Evolutionary conservation across 2,113 vertebrate genomes (phyloP), one percentile per base, ranked within the genome.

Genomic region (Polyodon spathula): DNA sequence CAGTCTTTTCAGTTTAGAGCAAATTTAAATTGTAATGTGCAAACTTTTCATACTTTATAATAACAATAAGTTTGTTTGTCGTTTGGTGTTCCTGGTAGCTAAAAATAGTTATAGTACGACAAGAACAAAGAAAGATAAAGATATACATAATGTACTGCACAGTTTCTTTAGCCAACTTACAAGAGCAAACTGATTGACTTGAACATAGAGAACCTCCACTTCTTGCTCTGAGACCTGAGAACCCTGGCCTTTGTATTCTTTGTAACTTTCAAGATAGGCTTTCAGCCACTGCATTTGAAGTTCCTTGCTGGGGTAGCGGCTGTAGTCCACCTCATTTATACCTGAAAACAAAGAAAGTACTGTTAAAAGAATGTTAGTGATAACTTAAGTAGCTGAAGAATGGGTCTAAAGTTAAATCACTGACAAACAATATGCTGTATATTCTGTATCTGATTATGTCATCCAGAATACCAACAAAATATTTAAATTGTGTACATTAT

Each of bases 261-360:
- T 95, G 76, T 92, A 96, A 60, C 94, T 90, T 77, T 96, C 92
- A 52, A 99, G 88, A 68, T 99, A 99, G 40, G 89, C 84, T 56
- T 86, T 83, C 38, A 98, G 78, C 96, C 96, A 98, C n/a, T 89
- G 81, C 40, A 87, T 72, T 76, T 98, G 96, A n/a, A 97, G 83
- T 38, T 79, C 66, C 64, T 88, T 82, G 14, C 71, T 71, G 46
- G 96, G 96, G 72, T 98, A 98, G 68, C 91, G 85, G 66, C 78
- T 93, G 75, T 98, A 98, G 78, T 98, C 93, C 76, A 98, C 96
- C 57, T 97, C 94, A 60, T 92, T 97, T 68, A 97, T 82, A 71
- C 96, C 96, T 98, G 68, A 10, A 58, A 37, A 3, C 11, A 5
- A 17, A 14, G 2, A 50, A n/a, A 2, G 9, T 4, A 50, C 12